Conservation (phyloP, 2,797 vertebrate genomes). For the Margarornis squamiger region DNA sequence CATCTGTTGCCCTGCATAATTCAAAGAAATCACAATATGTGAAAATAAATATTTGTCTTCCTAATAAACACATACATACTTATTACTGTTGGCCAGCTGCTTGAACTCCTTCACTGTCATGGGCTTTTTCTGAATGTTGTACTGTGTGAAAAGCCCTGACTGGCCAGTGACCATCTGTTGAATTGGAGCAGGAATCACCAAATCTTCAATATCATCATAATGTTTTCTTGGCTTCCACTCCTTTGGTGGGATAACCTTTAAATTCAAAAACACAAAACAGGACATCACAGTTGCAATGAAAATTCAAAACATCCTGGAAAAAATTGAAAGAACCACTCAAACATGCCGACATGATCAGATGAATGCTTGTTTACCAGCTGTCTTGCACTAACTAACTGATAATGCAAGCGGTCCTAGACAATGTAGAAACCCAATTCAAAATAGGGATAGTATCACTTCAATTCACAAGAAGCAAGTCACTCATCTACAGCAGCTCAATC, state of each 20-base stretch:
- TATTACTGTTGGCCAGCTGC: conserved; percentile 92
- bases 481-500: neutral
- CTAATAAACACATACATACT: conserved; percentile 73
- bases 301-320: neutral
- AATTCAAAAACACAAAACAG: neutral
- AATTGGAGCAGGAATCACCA: conserved; percentile 94
- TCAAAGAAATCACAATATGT: neutral
- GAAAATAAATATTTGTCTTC: neutral
- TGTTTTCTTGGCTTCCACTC: conserved; percentile 93
- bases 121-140: conserved; percentile 96
- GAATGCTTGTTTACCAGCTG: neutral
- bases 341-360: neutral
- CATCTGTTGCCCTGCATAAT: neutral
- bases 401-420: neutral
- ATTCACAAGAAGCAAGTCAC: neutral
- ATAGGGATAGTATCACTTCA: neutral
- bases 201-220: conserved; percentile 92
- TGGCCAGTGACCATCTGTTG: conserved; percentile 96
- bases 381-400: neutral
- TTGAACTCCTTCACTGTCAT: conserved; percentile 94
- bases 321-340: neutral
- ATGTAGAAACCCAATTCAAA: neutral
- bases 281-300: neutral
- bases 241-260: conserved; percentile 90
- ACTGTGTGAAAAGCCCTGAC: conserved; percentile 94